Conservation (phyloP, 2,797 vertebrate genomes). For the Tenualosa thibaudeaui region DNA sequence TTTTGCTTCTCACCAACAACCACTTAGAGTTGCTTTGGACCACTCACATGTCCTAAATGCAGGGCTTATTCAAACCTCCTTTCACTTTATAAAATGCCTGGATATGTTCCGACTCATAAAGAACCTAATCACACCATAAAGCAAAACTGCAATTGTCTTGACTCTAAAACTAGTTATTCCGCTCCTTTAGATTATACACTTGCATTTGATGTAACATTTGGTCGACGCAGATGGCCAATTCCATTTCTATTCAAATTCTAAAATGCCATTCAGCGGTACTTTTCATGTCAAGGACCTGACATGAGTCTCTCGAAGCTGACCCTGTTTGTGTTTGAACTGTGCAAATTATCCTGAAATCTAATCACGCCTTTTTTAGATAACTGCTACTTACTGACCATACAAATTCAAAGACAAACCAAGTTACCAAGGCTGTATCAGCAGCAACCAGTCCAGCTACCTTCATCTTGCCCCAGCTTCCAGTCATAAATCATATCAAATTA, state of each 20-base stretch:
- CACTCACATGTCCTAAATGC: not conserved
- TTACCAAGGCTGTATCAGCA: not conserved
- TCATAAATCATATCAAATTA: conserved; percentile 21
- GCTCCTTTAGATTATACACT: not conserved
- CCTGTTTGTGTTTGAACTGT: not conserved
- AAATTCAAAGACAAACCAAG: not conserved
- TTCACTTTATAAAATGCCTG: not conserved
- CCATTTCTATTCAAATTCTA: not conserved
- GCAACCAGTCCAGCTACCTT: not conserved
- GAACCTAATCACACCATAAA: not conserved
- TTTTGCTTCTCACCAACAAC: conserved; percentile 7
- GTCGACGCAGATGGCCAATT: not conserved
- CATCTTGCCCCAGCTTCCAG: not conserved
- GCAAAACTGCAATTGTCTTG: not conserved
- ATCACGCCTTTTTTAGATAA: not conserved
- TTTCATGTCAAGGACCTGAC: not conserved
- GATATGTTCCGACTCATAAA: not conserved
- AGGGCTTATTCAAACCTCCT: not conserved
- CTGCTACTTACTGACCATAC: not conserved
- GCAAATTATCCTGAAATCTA: not conserved
- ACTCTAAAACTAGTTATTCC: not conserved
- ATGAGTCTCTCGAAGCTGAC: not conserved
- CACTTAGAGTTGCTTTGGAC: not conserved
- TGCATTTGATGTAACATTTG: not conserved
- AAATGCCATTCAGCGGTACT: not conserved